phyloP scores from a whole-genome alignment of 2,113 vertebrate species.

The Origma solitaria region DNA sequence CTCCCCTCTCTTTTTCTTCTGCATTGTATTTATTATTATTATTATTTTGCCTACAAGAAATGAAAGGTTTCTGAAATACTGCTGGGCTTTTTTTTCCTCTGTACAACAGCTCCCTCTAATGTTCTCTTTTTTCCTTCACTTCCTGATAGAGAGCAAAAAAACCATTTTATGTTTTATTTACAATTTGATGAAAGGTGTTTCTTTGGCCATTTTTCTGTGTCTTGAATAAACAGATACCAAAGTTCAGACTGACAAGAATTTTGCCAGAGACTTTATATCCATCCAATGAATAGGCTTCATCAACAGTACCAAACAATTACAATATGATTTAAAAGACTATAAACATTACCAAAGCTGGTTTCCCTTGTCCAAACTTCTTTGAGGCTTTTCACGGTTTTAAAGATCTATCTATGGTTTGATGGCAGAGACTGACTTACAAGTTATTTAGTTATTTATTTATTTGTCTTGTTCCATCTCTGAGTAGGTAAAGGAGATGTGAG shows the following conservation, averaged over 20 bases:
- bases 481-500: not conserved
- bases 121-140: not conserved
- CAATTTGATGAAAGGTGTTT: not conserved
- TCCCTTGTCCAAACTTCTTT: not conserved
- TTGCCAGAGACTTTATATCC: not conserved
- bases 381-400: not conserved
- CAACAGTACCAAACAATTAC: not conserved
- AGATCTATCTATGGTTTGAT: not conserved
- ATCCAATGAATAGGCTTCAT: not conserved
- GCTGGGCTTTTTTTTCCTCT: not conserved
- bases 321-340: not conserved
- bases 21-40: slow-evolving; percentile 7
- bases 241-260: not conserved
- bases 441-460: not conserved
- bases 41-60: slow-evolving; percentile 18
- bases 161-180: not conserved
- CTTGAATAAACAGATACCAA: not conserved
- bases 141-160: not conserved
- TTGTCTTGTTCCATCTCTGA: not conserved
- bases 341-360: not conserved
- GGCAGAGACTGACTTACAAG: not conserved
- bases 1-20: not conserved
- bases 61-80: not conserved
- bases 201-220: not conserved
- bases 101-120: slow-evolving; percentile 59